Evolutionary conservation across 2,113 vertebrate species (phyloP).

Genomic region (Upupa epops): DNA sequence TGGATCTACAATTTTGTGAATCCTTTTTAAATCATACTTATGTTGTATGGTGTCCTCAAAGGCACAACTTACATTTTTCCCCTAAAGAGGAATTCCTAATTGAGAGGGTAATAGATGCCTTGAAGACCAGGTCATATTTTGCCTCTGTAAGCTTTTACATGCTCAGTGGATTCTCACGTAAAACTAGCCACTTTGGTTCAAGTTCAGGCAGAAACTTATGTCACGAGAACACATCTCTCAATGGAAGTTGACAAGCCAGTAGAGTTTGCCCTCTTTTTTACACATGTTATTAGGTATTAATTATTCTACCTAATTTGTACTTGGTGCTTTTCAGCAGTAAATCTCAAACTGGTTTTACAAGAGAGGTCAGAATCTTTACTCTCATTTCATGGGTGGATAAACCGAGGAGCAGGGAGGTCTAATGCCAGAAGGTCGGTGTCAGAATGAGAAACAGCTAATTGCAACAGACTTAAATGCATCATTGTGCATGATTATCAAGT

Average conservation of each 20-base stretch:
- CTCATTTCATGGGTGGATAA: not conserved
- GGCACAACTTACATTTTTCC: not conserved
- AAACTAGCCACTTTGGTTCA: not conserved
- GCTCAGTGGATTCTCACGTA: not conserved
- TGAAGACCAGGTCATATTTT: not conserved
- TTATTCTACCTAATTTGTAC: not conserved
- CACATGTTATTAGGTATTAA: not conserved
- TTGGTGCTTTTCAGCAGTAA: not conserved
- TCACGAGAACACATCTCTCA: fast-evolving
- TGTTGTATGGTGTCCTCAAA: not conserved
- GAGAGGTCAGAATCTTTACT: not conserved
- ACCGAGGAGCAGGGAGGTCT: not conserved
- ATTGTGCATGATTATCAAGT: not conserved
- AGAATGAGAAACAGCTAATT: not conserved
- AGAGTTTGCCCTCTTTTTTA: not conserved
- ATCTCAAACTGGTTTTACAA: conserved; percentile 1
- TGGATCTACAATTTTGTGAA: too few relatives aligned
- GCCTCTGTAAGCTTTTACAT: not conserved
- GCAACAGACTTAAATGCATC: conserved; percentile 10
- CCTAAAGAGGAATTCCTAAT: not conserved
- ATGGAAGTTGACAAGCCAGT: not conserved
- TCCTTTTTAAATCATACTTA: not conserved
- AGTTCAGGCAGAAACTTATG: not conserved
- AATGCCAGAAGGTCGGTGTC: not conserved
- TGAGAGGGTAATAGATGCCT: not conserved